Conservation (phyloP, 2,797 vertebrate species). For the Aphelocoma californica region DNA sequence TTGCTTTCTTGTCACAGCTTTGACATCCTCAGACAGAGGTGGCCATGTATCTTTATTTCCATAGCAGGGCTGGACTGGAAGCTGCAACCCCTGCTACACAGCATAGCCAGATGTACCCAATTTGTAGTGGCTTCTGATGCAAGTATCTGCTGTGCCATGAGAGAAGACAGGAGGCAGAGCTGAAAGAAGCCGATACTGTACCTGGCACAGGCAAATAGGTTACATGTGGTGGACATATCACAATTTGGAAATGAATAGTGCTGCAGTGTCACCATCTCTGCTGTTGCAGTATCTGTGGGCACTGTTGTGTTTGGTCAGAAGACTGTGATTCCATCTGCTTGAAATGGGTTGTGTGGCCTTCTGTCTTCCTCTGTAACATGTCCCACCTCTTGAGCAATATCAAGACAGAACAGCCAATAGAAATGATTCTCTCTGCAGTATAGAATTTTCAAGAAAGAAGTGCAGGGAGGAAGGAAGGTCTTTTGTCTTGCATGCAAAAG, state of each 20-base stretch:
- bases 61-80: background rate
- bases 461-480: background rate
- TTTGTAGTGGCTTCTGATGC: background rate
- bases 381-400: background rate
- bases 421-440: background rate
- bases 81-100: background rate
- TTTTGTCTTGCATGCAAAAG: background rate
- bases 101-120: background rate
- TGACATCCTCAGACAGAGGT: background rate
- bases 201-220: background rate
- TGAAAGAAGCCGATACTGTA: background rate
- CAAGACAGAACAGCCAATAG: background rate
- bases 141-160: rapidly evolving
- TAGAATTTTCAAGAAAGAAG: background rate
- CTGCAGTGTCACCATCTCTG: background rate
- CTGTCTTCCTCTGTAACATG: background rate
- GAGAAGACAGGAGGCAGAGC: background rate
- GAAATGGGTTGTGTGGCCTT: background rate
- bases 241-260: background rate
- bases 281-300: background rate
- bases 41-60: background rate
- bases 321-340: background rate
- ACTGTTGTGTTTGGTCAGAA: background rate
- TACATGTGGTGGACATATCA: background rate
- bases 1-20: background rate